A percentile compares a stretch with the other conserved stretches of the same genome.
Conservation (phyloP, 1,140 invertebrate species). For the Thaumetopoea pityocampa region DNA sequence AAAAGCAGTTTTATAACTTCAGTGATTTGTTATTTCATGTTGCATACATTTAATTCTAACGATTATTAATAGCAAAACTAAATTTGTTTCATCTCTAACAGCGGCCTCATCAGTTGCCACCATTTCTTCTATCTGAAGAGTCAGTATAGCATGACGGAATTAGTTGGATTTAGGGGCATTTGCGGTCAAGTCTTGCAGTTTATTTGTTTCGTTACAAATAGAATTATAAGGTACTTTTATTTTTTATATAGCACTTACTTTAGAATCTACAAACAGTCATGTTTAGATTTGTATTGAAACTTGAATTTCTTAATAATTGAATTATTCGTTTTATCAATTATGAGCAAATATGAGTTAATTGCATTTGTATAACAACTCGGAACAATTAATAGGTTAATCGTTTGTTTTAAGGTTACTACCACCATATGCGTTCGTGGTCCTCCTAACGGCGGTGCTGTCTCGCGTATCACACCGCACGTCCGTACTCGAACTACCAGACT, state of each 20-base stretch:
- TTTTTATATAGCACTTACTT: neutral
- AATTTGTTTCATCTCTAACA: too few species aligned
- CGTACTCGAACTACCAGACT: conserved; percentile 34
- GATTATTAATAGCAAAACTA: too few species aligned
- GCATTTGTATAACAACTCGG: too few species aligned
- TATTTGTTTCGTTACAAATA: conserved; percentile 60
- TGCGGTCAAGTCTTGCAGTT: conserved; percentile 53
- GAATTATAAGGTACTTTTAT: conserved; percentile 46
- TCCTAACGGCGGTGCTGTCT: conserved; percentile 35
- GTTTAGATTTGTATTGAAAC: too few species aligned
- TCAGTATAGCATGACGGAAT: conserved; percentile 49
- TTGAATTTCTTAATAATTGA: too few species aligned
- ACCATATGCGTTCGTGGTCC: conserved; percentile 46
- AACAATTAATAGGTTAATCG: too few species aligned
- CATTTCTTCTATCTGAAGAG: conserved; percentile 66
- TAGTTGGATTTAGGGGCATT: conserved; percentile 43
- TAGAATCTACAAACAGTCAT: too few species aligned
- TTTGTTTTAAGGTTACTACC: conserved; percentile 59
- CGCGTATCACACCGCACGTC: conserved; percentile 34
- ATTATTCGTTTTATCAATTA: too few species aligned
- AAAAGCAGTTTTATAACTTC: too few species aligned
- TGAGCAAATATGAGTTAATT: too few species aligned
- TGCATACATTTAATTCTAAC: too few species aligned
- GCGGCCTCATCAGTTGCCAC: conserved; percentile 59
- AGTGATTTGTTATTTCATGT: too few species aligned